Percentiles rank a stretch among this genome's conserved stretches.
Conservation (phyloP, 2,888 invertebrate species). For the Drosophila borborema region DNA sequence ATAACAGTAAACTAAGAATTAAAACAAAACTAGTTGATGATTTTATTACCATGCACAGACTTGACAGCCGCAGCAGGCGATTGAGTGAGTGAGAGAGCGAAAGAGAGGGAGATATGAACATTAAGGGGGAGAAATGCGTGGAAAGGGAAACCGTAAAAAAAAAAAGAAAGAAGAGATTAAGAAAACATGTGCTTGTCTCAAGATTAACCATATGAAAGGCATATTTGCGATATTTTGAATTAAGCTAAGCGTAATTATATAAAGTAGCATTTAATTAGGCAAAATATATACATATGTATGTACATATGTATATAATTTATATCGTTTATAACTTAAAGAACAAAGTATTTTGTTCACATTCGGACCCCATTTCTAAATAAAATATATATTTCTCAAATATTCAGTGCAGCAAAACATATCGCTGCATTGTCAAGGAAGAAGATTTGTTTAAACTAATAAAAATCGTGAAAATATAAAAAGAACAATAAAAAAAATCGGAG, state of each 20-base stretch:
- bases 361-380: too few relatives aligned
- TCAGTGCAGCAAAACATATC: conserved; percentile 17
- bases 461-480: conserved; percentile 23
- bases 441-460: conserved; percentile 44
- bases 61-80: conserved; percentile 16
- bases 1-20: conserved; percentile 44
- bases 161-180: conserved; percentile 15
- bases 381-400: conserved; percentile 13
- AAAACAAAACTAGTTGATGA: conserved; percentile 59
- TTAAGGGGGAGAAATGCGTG: conserved; percentile 5
- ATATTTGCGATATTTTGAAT: background rate
- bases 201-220: background rate
- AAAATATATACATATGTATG: background rate
- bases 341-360: too few relatives aligned
- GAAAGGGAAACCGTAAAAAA: conserved; percentile 20
- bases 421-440: conserved; percentile 20
- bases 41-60: conserved; percentile 38
- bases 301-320: too few relatives aligned
- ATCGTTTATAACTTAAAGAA: background rate
- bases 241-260: too few relatives aligned
- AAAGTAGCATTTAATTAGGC: background rate
- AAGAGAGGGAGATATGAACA: too few relatives aligned
- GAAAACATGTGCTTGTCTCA: conserved; percentile 28
- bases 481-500: background rate
- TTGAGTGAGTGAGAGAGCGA: background rate